Evolutionary conservation across 2,888 invertebrate genomes (phyloP).

Genomic region (Tenthredo livida): DNA sequence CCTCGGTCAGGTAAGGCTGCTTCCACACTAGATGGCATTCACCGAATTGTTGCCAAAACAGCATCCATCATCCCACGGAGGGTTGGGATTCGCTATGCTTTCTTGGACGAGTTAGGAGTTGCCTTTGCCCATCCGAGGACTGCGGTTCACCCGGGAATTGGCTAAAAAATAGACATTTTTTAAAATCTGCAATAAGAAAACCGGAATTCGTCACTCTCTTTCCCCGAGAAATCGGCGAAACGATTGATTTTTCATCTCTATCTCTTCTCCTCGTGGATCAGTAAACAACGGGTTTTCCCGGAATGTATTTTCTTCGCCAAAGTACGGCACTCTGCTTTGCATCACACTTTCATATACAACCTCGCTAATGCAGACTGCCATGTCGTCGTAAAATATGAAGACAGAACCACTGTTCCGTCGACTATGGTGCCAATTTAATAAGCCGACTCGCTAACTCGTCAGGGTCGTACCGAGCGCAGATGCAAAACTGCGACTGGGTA

Average conservation of each 20-base stretch:
- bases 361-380: not conserved
- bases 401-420: not conserved
- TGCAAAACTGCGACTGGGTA: not conserved
- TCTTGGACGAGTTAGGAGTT: conserved; percentile 20
- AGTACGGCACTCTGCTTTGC: not conserved
- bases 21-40: conserved; percentile 35
- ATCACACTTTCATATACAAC: not conserved
- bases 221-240: not conserved
- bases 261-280: not conserved
- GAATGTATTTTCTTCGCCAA: not conserved
- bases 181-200: not conserved
- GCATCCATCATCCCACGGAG: conserved; percentile 34
- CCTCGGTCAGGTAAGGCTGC: conserved; percentile 27
- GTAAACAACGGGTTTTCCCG: not conserved
- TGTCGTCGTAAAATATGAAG: not conserved
- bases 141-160: not conserved
- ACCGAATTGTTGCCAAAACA: conserved; percentile 44
- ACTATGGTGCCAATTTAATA: conserved; percentile 2
- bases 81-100: conserved; percentile 26
- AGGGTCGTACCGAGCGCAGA: not conserved
- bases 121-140: not conserved
- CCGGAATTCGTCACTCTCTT: not conserved
- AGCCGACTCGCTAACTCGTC: not conserved
- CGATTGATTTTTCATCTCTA: not conserved
- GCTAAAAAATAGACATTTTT: not conserved